These are phyloP conservation scores for Mesitornis unicolor DNA, from an alignment of 2,113 vertebrate species.

Conservation along the genomic window DNA sequence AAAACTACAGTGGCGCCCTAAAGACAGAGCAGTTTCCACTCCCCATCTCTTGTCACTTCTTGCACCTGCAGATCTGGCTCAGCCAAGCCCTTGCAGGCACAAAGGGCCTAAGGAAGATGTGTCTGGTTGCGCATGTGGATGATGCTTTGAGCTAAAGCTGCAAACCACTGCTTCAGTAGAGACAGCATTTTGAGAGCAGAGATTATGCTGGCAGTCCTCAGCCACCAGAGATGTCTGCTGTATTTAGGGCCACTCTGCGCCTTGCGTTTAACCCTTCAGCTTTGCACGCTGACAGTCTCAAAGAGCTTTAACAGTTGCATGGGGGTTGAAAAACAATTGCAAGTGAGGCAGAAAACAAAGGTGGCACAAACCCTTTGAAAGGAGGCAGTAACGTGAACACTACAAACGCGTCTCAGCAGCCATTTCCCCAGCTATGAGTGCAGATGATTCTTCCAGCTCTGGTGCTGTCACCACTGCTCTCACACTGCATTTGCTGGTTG, in stretches of 20 bases:
- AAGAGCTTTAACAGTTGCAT: not conserved
- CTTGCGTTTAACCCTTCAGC: not conserved
- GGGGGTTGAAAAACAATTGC: not conserved
- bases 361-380: not conserved
- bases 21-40: not conserved
- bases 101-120: not conserved
- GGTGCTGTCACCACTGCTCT: not conserved
- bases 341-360: not conserved
- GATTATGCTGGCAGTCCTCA: not conserved
- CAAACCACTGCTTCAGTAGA: not conserved
- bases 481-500: not conserved
- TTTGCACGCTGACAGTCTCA: not conserved
- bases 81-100: not conserved
- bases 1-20: not conserved
- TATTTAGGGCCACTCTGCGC: too few species aligned
- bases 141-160: not conserved
- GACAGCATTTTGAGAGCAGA: not conserved
- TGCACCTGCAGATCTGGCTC: slow-evolving; percentile 25
- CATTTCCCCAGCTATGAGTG: not conserved
- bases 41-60: not conserved
- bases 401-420: not conserved
- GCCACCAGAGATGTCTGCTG: not conserved
- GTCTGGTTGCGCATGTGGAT: not conserved
- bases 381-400: not conserved
- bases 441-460: not conserved